Evolutionary conservation across 2,797 vertebrate genomes (phyloP), one percentile per base, ranked within the genome.

Genomic region (Mastacembelus armatus): DNA sequence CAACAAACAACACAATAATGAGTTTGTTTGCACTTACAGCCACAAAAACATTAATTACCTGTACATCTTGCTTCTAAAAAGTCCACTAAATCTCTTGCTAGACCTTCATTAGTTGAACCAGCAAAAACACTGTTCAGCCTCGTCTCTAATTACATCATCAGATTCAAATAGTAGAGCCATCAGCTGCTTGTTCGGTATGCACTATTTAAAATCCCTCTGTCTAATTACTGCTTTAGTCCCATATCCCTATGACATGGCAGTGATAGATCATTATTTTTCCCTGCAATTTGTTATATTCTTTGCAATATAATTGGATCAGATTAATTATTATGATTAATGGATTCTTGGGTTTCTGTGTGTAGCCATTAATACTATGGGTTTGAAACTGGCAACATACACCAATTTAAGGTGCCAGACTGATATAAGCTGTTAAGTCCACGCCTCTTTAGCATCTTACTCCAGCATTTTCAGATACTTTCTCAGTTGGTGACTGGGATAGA

Each of bases 301-400:
- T 97, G 95, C 95, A 93, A 96, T 97, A 98, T 99, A 98, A 98
- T 98, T 99, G 97, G 97, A 98, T 97, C 96, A 97, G 95, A 99
- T 99, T 97, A 98, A 99, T 99, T 99, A 98, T 99, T 97, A 98
- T 98, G 96, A 99, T 99, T 96, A 97, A 99, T 98, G 96, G 93
- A 94, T 94, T 92, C 93, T 90, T 91, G 92, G 57, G 60, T 95
- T 95, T 96, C 91, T 93, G 91, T 90, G 94, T 91, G 88, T 88
- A 93, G 93, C 94, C 95, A 96, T 96, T 98, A 96, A 96, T 96
- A 96, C 92, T 91, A 87, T 81, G 84, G 85, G 89, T 94, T 96
- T 95, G 91, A 94, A 95, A 94, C 89, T 88, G 91, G 89, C 94
- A 94, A 94, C 94, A 85, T 81, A 92, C 91, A 95, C 92, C 96